phyloP scores from a whole-genome alignment of 2,797 vertebrate genomes.

The Anabas testudineus region DNA sequence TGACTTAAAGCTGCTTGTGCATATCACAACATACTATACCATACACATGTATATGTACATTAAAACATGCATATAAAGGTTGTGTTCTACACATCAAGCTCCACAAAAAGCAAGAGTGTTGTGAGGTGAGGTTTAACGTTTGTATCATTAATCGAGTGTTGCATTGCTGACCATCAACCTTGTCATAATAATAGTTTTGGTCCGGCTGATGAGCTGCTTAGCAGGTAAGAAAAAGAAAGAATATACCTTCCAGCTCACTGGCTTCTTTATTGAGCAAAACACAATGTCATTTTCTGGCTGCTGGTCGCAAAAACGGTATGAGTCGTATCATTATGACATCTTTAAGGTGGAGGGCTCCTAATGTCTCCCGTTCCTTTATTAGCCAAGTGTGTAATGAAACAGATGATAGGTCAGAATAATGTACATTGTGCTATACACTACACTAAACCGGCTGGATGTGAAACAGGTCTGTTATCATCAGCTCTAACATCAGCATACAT shows the following conservation, averaged over 20 bases:
- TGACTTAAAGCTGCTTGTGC: constrained; percentile 3
- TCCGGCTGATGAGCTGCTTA: constrained; percentile 66
- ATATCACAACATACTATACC: constrained; percentile 3
- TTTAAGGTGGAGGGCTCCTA: constrained; percentile 57
- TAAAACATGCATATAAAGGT: neutral
- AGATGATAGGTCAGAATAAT: constrained; percentile 25
- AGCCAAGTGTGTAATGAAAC: constrained; percentile 52
- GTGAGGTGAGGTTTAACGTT: constrained; percentile 39
- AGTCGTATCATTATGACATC: constrained; percentile 62
- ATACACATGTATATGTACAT: neutral
- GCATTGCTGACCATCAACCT: constrained; percentile 37
- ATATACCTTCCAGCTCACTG: constrained; percentile 68
- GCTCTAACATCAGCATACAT: neutral
- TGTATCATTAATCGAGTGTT: constrained; percentile 61
- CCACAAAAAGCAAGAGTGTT: constrained; percentile 3
- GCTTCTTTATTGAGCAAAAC: constrained; percentile 73
- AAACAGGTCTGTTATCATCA: neutral
- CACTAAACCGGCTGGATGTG: constrained; percentile 7
- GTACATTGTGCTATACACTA: neutral
- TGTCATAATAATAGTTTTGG: constrained; percentile 65
- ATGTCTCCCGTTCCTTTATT: constrained; percentile 45
- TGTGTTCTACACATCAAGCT: neutral
- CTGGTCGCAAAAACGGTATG: constrained; percentile 64
- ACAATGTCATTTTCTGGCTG: constrained; percentile 72
- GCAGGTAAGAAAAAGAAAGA: constrained; percentile 50